A percentile compares a stretch with the other conserved stretches of the same genome.
Evolutionary conservation across 2,797 vertebrate species (phyloP).

Genomic region (Gymnoscopelus braueri): DNA sequence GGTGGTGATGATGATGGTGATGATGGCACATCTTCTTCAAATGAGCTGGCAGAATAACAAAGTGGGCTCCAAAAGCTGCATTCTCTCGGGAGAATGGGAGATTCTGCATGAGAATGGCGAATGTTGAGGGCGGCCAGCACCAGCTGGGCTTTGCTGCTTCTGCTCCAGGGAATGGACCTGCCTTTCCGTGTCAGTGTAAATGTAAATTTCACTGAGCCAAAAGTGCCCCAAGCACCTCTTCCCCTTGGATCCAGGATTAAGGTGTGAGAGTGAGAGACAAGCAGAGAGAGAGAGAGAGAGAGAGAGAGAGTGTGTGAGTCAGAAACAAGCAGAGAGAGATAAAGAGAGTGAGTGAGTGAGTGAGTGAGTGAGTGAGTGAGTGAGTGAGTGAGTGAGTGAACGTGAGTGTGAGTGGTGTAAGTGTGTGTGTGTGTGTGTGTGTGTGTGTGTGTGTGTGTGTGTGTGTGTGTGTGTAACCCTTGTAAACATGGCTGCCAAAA

Average conservation of each 20-base stretch:
- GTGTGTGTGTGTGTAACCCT: constrained; percentile 2
- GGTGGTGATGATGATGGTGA: background rate
- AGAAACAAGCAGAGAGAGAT: background rate
- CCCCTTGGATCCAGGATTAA: constrained; percentile 62
- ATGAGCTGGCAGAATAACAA: constrained; percentile 29
- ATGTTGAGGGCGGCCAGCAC: constrained; percentile 45
- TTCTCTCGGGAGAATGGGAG: constrained; percentile 57
- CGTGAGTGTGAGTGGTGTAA: background rate
- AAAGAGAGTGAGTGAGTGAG: constrained; percentile 11
- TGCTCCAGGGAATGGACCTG: constrained; percentile 61
- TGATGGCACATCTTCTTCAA: constrained; percentile 46
- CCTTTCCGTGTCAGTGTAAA: constrained; percentile 70
- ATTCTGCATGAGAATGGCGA: constrained; percentile 57
- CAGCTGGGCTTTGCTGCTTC: constrained; percentile 62
- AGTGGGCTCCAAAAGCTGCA: constrained; percentile 45
- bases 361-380: background rate
- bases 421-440: constrained; percentile 20
- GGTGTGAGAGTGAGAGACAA: constrained; percentile 39
- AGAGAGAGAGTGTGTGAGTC: background rate
- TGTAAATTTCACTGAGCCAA: constrained; percentile 74
- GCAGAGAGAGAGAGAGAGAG: constrained; percentile 8
- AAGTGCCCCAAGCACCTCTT: constrained; percentile 63
- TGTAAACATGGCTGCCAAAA: constrained; percentile 5
- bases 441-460: background rate
- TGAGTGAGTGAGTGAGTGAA: constrained; percentile 27